These are phyloP conservation scores for Holcopasites calliopsidis DNA, from an alignment of 1,140 invertebrate species.

Conservation along the genomic window DNA sequence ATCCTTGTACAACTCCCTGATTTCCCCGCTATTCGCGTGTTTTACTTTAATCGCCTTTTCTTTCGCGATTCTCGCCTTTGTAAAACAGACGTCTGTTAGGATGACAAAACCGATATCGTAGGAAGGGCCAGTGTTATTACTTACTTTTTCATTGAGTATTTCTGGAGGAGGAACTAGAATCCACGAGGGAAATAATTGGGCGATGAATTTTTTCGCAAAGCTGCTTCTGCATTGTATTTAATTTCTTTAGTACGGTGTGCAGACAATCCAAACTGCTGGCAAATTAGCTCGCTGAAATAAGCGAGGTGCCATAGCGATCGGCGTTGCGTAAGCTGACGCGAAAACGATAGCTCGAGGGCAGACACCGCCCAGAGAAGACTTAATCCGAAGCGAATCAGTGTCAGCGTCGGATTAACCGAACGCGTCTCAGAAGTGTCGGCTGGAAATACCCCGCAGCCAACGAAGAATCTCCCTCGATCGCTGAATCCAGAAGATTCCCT, in stretches of 20 bases:
- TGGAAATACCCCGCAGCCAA: background rate
- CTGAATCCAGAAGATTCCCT: conserved; percentile 11
- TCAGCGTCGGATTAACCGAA: conserved; percentile 54
- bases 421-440: conserved; percentile 24
- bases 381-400: conserved; percentile 55
- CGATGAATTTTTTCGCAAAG: too few species aligned
- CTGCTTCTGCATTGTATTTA: too few species aligned
- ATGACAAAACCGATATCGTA: background rate
- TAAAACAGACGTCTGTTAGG: background rate
- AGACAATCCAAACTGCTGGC: background rate
- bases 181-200: too few species aligned
- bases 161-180: too few species aligned
- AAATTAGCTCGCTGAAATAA: background rate
- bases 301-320: background rate
- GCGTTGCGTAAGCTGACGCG: conserved; percentile 9
- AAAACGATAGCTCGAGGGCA: conserved; percentile 7
- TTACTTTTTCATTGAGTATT: background rate
- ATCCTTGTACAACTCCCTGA: conserved; percentile 17
- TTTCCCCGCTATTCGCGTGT: conserved; percentile 10
- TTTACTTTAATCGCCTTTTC: conserved; percentile 31
- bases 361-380: conserved; percentile 29
- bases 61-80: background rate
- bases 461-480: conserved; percentile 40
- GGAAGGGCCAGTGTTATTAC: background rate
- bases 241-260: background rate